phyloP scores from a whole-genome alignment of 2,888 invertebrate genomes.

The Sminthurides aquaticus region DNA sequence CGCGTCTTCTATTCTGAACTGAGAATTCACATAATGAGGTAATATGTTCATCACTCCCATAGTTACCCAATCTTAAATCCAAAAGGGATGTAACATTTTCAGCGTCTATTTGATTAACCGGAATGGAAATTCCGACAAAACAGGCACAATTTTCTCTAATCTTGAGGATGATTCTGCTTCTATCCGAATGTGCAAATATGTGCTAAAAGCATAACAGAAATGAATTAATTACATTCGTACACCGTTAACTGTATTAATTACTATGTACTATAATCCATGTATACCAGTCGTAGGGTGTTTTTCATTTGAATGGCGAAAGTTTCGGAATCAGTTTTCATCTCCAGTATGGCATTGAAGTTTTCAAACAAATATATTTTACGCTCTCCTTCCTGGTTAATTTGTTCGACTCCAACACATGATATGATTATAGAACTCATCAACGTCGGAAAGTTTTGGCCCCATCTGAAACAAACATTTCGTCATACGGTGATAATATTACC shows the following conservation, averaged over 20 bases:
- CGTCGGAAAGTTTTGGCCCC: constrained; percentile 41
- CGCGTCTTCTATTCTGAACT: constrained; percentile 81
- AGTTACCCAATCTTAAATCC: constrained; percentile 82
- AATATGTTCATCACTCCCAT: constrained; percentile 86
- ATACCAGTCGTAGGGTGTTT: constrained; percentile 39
- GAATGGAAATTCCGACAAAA: constrained; percentile 74
- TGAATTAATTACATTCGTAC: constrained; percentile 1
- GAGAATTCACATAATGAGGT: constrained; percentile 94
- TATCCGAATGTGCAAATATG: constrained; percentile 76
- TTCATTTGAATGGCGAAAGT: constrained; percentile 41
- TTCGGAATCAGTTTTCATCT: constrained; percentile 32
- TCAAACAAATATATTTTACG: constrained; percentile 41
- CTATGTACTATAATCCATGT: too few species aligned
- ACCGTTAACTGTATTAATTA: neutral
- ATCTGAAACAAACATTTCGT: constrained; percentile 23
- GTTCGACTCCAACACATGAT: constrained; percentile 39
- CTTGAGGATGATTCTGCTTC: constrained; percentile 78
- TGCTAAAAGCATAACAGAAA: constrained; percentile 53
- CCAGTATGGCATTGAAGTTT: constrained; percentile 39
- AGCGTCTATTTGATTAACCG: constrained; percentile 65
- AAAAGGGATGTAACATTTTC: constrained; percentile 81
- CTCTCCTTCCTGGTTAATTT: constrained; percentile 41
- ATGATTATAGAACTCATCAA: constrained; percentile 34
- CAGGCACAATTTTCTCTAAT: constrained; percentile 73
- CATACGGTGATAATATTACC: too few species aligned